These are phyloP conservation scores for Tetragonula carbonaria DNA, from an alignment of 2,888 invertebrate species.

Conservation along the genomic window DNA sequence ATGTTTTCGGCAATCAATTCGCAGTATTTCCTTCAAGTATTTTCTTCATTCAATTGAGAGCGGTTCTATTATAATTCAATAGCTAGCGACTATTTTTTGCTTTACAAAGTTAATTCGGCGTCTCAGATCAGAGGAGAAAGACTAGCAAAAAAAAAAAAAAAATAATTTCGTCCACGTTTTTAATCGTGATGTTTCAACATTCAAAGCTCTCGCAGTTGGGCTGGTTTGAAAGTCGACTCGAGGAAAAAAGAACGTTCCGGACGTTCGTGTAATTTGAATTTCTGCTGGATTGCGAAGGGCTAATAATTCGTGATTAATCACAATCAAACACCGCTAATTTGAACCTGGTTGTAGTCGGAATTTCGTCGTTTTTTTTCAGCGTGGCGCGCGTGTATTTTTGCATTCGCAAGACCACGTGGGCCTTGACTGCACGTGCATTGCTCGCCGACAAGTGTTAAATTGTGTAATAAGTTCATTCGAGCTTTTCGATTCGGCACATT, in stretches of 20 bases:
- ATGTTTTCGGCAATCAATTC: too few relatives aligned
- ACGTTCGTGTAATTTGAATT: slow-evolving; percentile 15
- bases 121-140: neutral
- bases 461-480: too few relatives aligned
- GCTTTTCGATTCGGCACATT: too few relatives aligned
- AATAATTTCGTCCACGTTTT: neutral
- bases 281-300: neutral
- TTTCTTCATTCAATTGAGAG: too few relatives aligned
- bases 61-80: too few relatives aligned
- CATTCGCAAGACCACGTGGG: slow-evolving; percentile 5
- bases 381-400: slow-evolving; percentile 50
- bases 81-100: too few relatives aligned
- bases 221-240: neutral
- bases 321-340: slow-evolving; percentile 41
- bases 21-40: too few relatives aligned
- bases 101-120: too few relatives aligned
- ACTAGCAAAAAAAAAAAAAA: neutral
- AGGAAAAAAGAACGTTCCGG: neutral
- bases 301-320: slow-evolving; percentile 53
- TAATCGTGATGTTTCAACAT: neutral
- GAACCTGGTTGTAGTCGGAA: slow-evolving; percentile 1
- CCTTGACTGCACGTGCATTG: slow-evolving; percentile 50
- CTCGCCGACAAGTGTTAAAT: neutral
- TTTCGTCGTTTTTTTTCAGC: slow-evolving; percentile 20
- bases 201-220: too few relatives aligned